Conservation (phyloP, 1,140 invertebrate species). For the Drosophila burlai region DNA sequence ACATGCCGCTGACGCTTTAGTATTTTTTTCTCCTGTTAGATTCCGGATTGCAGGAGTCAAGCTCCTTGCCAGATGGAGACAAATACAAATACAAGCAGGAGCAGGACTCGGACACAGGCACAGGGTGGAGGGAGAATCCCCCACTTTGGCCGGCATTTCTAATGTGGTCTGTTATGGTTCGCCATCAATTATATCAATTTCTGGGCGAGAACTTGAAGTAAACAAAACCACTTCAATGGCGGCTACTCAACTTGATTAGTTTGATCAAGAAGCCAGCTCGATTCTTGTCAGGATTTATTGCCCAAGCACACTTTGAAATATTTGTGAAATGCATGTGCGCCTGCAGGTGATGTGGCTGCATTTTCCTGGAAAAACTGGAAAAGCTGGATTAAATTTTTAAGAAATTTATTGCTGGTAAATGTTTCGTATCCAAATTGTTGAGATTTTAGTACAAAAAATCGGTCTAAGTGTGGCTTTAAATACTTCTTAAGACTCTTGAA, state of each 20-base stretch:
- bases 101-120: slow-evolving; percentile 23
- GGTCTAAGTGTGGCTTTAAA: neutral
- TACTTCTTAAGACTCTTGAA: too few species aligned
- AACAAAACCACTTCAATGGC: slow-evolving; percentile 64
- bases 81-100: slow-evolving; percentile 34
- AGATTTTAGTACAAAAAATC: too few species aligned
- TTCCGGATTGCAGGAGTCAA: slow-evolving; percentile 79
- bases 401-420: neutral
- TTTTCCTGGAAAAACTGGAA: neutral
- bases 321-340: slow-evolving; percentile 35
- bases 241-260: slow-evolving; percentile 57
- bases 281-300: slow-evolving; percentile 38
- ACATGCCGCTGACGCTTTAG: slow-evolving; percentile 70
- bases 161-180: slow-evolving; percentile 73
- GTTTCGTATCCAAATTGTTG: too few species aligned
- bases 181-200: slow-evolving; percentile 82
- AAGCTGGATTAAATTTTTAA: neutral
- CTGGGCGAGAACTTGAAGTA: slow-evolving; percentile 49
- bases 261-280: slow-evolving; percentile 40
- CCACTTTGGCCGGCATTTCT: slow-evolving; percentile 55
- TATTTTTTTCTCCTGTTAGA: slow-evolving; percentile 63
- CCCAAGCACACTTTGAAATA: slow-evolving; percentile 27
- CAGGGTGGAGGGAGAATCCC: slow-evolving; percentile 41
- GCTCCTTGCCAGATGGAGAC: slow-evolving; percentile 67
- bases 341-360: slow-evolving; percentile 1